A percentile compares a stretch with the other conserved stretches of the same genome.
These are phyloP conservation scores for Lophius americanus DNA, from an alignment of 2,797 vertebrate genomes.

Conservation along the genomic window DNA sequence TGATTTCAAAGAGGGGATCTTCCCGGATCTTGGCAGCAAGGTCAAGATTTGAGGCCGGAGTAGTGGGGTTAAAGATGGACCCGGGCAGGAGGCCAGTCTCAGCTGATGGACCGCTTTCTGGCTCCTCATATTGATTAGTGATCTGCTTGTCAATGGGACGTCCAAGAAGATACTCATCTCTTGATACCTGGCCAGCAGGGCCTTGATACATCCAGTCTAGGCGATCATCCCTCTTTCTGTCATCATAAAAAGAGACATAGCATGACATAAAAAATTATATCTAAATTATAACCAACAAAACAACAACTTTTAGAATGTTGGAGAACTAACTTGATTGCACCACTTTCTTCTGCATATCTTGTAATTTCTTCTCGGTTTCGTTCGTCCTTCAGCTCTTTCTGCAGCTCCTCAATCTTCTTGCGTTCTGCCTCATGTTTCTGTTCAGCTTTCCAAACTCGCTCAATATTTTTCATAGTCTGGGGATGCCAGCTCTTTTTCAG, in stretches of 20 bases:
- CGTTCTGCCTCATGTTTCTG: conserved; percentile 93
- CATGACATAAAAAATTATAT: not conserved
- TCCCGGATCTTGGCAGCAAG: conserved; percentile 95
- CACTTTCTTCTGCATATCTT: conserved; percentile 87
- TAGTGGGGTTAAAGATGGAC: conserved; percentile 87
- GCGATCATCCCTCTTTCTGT: conserved; percentile 93
- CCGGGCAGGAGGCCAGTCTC: conserved; percentile 94
- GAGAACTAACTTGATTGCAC: conserved; percentile 86
- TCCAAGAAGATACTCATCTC: conserved; percentile 94
- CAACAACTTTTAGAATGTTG: fast-evolving
- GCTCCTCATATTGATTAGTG: conserved; percentile 89
- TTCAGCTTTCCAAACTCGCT: conserved; percentile 98
- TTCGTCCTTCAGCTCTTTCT: conserved; percentile 93
- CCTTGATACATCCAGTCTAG: conserved; percentile 99
- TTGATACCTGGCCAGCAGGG: conserved; percentile 90
- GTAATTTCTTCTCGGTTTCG: conserved; percentile 94
- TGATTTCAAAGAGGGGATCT: conserved; percentile 94
- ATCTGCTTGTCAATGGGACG: conserved; percentile 95
- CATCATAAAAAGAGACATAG: not conserved
- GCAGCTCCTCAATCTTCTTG: conserved; percentile 97
- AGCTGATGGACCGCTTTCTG: conserved; percentile 85
- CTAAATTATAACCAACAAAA: not conserved
- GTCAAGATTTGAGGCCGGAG: conserved; percentile 87
- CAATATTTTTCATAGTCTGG: conserved; percentile 97
- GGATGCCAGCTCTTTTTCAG: conserved; percentile 99